Evolutionary conservation across 2,888 invertebrate genomes (phyloP), one percentile per base, ranked within the genome.

Genomic region (Cordilura impudica): DNA sequence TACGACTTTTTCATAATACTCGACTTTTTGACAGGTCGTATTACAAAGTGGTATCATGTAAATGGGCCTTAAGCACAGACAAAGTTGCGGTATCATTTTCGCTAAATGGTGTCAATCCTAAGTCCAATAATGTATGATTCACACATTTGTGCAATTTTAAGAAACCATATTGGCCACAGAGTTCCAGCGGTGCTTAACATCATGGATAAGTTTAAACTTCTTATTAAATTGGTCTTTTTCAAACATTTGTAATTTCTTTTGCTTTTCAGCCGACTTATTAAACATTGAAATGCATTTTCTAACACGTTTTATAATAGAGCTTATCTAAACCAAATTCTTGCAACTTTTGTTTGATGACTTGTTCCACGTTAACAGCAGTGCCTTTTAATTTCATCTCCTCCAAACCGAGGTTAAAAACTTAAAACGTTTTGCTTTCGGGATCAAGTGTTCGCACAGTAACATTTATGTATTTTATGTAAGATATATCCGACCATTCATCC

Each of bases 141-240:
- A 49, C 49, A 12, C 49, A 18, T 4, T 8, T 10, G 23, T 26
- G 23, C 2, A 23, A n/a, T 51, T 51, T 51, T 23, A 51, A 12
- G 23, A 23, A 12, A 51, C 12, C 51, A 51, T 51, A 2, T 0
- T 2, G 5, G 51, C 8, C 12, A 26, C 7, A 12, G 51, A 29
- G 51, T 53, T 53, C 51, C 26, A 53, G 6, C 51, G 23, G 26
- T 53, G 51, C n/a, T 53, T 53, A n/a, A 26, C 51, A 23, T 53
- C 51, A 26, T 26, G n/a, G 23, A 26, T 21, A 51, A 51, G 51
- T 10, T 23, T 10, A 21, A 53, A 12, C 14, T 53, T 10, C 12
- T 53, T 10, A 4, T 14, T 14, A n/a, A 26, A 14, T 53, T 53
- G 23, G 5, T 53, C 23, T 31, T 35, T 31, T 35, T 35, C 35